These are phyloP conservation scores for Dryococelus australis DNA, from an alignment of 2,888 invertebrate species.

Conservation along the genomic window DNA sequence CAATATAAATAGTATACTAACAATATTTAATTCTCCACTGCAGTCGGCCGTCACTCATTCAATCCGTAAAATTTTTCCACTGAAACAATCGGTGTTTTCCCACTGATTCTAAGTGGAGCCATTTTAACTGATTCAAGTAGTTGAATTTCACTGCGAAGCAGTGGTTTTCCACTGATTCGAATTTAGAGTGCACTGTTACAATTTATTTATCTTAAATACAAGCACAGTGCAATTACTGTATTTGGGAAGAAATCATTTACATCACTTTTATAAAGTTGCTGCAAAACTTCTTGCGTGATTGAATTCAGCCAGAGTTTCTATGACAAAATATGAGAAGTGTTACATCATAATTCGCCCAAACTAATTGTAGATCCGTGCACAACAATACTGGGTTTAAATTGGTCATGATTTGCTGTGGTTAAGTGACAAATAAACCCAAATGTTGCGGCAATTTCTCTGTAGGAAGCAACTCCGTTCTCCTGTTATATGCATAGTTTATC, in stretches of 20 bases:
- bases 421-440: not conserved
- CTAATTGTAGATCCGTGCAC: not conserved
- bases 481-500: not conserved
- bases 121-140: no score
- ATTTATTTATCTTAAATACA: not conserved
- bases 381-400: not conserved
- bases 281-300: not conserved
- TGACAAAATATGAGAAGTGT: not conserved
- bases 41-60: no score
- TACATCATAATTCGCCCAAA: not conserved
- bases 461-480: conserved; percentile 8
- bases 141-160: no score
- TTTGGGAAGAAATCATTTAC: not conserved
- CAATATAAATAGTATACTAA: no score
- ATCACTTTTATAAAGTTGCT: not conserved
- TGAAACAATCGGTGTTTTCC: no score
- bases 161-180: not conserved
- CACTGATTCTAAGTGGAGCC: no score
- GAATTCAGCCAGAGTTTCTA: not conserved
- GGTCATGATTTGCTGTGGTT: not conserved
- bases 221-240: not conserved
- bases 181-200: not conserved
- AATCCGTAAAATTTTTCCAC: no score
- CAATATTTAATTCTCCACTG: no score
- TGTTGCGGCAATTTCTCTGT: not conserved